Percentiles rank a stretch among this genome's conserved stretches.
Conservation (phyloP, 2,113 vertebrate species). For the Leptodactylus fuscus region DNA sequence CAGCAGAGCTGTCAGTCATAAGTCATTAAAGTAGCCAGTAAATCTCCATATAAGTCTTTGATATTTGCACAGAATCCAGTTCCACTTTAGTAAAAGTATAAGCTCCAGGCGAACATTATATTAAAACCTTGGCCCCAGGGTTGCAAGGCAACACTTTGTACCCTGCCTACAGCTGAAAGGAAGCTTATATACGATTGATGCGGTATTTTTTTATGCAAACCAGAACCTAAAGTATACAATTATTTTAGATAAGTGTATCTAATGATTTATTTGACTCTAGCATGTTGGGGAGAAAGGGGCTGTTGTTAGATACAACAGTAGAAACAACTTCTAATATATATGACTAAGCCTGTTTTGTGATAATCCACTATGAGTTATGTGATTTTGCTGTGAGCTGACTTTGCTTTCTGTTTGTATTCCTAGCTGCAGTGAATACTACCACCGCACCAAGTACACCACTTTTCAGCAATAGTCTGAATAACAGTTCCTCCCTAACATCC, state of each 20-base stretch:
- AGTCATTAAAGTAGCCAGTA: too few species aligned
- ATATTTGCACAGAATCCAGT: too few species aligned
- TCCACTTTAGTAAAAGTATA: too few species aligned
- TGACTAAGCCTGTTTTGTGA: background rate
- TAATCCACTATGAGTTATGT: background rate
- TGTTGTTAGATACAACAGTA: background rate
- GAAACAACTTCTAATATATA: too few species aligned
- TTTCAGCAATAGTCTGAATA: conserved; percentile 85
- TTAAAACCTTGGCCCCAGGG: too few species aligned
- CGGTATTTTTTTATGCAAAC: background rate
- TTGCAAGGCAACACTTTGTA: too few species aligned
- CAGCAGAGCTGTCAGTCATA: too few species aligned
- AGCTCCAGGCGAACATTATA: too few species aligned
- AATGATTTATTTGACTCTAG: background rate
- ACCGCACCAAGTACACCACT: conserved; percentile 82
- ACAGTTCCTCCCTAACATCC: conserved; percentile 74
- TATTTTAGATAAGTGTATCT: too few species aligned
- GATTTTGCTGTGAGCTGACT: background rate
- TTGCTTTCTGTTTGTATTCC: background rate
- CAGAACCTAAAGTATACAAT: background rate
- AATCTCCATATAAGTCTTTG: too few species aligned
- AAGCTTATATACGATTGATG: background rate
- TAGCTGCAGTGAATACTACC: conserved; percentile 80
- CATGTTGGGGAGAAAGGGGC: background rate
- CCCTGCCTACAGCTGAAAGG: too few species aligned